Percentiles rank a stretch among this genome's conserved stretches.
Evolutionary conservation across 2,888 invertebrate species (phyloP).

Genomic region (Hymenopus coronatus): DNA sequence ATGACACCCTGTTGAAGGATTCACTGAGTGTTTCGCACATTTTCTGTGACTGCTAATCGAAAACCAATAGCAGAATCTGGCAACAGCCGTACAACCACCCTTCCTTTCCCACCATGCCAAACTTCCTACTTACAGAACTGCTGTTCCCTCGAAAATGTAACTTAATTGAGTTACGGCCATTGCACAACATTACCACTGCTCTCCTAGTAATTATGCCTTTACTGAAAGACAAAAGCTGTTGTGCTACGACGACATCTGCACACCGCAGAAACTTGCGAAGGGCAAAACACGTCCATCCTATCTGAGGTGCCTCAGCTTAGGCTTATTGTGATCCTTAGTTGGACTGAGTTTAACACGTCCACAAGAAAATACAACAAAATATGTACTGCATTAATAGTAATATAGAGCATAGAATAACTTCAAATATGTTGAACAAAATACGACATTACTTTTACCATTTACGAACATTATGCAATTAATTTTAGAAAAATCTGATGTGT

Average conservation of each 20-base stretch:
- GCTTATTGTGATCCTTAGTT: neutral
- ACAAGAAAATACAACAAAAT: too few relatives aligned
- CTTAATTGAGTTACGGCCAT: neutral
- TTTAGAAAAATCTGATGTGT: too few relatives aligned
- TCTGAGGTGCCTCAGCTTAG: neutral
- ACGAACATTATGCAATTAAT: too few relatives aligned
- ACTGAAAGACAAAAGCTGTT: neutral
- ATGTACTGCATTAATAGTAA: too few relatives aligned
- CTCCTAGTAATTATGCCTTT: neutral
- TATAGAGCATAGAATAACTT: too few relatives aligned
- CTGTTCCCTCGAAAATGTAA: neutral
- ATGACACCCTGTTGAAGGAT: neutral
- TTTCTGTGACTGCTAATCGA: neutral
- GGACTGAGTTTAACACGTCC: neutral
- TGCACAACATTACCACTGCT: neutral
- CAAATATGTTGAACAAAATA: too few relatives aligned
- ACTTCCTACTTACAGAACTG: neutral
- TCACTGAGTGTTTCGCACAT: neutral
- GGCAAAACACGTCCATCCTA: neutral
- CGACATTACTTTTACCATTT: too few relatives aligned
- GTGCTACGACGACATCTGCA: neutral
- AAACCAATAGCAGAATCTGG: neutral
- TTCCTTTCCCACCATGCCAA: neutral
- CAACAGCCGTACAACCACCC: neutral
- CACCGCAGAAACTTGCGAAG: neutral